These are phyloP conservation scores for Amphiprion clarkii DNA, from an alignment of 2,797 vertebrate species.

Conservation along the genomic window DNA sequence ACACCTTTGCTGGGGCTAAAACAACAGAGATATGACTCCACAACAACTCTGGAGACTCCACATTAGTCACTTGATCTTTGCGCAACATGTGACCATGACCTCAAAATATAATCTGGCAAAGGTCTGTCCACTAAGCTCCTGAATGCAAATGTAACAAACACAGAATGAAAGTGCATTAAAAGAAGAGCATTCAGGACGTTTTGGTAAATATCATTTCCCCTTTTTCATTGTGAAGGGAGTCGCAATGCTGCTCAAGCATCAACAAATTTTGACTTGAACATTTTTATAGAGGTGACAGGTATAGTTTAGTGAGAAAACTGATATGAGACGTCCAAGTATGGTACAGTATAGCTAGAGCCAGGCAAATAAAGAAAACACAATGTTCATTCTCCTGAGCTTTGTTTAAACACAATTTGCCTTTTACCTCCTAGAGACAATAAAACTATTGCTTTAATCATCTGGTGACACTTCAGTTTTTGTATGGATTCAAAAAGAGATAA, in stretches of 20 bases:
- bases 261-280: background rate
- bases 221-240: background rate
- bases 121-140: background rate
- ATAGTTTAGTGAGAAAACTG: background rate
- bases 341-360: too few species aligned
- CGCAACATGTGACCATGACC: background rate
- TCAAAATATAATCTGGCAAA: background rate
- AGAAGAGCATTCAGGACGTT: background rate
- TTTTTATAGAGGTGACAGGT: background rate
- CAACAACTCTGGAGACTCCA: background rate
- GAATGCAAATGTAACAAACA: background rate
- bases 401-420: background rate
- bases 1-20: background rate
- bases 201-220: background rate
- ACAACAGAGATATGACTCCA: constrained; percentile 10
- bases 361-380: background rate
- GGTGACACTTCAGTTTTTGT: background rate
- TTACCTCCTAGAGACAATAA: background rate
- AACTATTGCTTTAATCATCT: background rate
- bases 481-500: background rate
- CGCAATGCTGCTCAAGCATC: background rate
- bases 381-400: background rate
- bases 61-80: background rate
- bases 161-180: background rate
- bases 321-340: background rate